Percentiles rank a stretch among this genome's conserved stretches.
phyloP scores from a whole-genome alignment of 2,113 vertebrate genomes.

The Albula goreensis region DNA sequence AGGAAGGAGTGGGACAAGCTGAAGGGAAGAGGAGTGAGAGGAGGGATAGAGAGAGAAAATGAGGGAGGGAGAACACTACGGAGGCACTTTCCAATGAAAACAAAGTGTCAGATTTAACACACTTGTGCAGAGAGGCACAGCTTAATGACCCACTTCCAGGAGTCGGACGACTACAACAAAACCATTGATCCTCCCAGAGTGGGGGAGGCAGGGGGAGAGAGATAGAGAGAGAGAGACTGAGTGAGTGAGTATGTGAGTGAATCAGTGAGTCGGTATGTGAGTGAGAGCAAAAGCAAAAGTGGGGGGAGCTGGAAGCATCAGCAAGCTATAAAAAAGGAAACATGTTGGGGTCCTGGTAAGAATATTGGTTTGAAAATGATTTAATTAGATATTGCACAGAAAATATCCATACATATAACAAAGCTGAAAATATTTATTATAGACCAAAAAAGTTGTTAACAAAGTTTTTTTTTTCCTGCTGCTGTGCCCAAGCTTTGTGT shows the following conservation, averaged over 20 bases:
- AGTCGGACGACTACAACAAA: slow-evolving; percentile 21
- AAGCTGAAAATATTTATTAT: background rate
- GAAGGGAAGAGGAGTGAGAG: background rate
- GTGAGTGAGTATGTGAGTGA: background rate
- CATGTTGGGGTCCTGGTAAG: background rate
- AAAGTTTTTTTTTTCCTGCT: background rate
- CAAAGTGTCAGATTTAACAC: slow-evolving; percentile 39
- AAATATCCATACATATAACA: background rate
- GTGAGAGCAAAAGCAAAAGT: too few species aligned
- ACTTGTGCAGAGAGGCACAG: slow-evolving; percentile 31
- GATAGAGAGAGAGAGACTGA: background rate
- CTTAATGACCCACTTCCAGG: slow-evolving; percentile 30
- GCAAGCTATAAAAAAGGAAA: background rate
- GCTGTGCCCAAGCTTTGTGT: background rate
- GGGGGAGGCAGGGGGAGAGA: background rate
- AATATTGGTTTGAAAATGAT: background rate
- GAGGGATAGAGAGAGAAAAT: background rate
- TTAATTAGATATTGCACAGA: background rate
- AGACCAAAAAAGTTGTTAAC: too few species aligned
- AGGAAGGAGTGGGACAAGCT: background rate
- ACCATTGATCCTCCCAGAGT: slow-evolving; percentile 17
- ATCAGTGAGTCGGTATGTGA: background rate
- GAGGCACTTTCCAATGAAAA: slow-evolving; percentile 25
- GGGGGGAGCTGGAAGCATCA: background rate
- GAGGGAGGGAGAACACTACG: background rate